Evolutionary conservation across 2,888 invertebrate genomes (phyloP).

Genomic region (Hirtodrosophila cameraria): DNA sequence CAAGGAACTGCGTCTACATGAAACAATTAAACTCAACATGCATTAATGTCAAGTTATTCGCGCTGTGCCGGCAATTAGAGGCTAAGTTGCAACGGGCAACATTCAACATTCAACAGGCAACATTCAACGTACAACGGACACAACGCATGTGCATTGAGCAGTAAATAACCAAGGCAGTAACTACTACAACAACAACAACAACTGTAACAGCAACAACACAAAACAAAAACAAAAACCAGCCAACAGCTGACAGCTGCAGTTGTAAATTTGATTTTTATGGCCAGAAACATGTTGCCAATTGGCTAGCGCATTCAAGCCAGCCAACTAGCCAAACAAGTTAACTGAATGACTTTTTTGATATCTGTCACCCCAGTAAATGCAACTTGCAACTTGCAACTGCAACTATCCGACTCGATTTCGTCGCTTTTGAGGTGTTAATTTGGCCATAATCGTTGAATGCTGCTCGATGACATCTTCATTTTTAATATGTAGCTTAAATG

Average conservation of each 20-base stretch:
- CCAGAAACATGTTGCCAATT: conserved; percentile 71
- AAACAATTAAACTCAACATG: conserved; percentile 78
- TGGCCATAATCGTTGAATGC: conserved; percentile 39
- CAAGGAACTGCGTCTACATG: conserved; percentile 74
- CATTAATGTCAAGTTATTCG: conserved; percentile 80
- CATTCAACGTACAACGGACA: conserved; percentile 20
- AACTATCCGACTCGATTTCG: conserved; percentile 24
- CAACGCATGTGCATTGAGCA: conserved; percentile 64
- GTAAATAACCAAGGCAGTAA: conserved; percentile 56
- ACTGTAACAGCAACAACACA: not conserved
- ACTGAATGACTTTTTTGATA: conserved; percentile 56
- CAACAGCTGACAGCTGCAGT: conserved; percentile 67
- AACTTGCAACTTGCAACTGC: conserved; percentile 53
- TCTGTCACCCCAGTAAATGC: conserved; percentile 68
- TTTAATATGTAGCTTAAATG: too few relatives aligned
- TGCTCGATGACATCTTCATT: conserved; percentile 49
- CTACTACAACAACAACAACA: conserved; percentile 17
- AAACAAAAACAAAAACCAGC: conserved; percentile 14
- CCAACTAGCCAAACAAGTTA: conserved; percentile 59
- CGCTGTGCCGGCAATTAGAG: conserved; percentile 72
- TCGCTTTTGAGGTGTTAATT: conserved; percentile 71
- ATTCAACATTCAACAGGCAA: too few relatives aligned
- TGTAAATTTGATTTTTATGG: conserved; percentile 79
- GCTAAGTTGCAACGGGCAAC: conserved; percentile 39
- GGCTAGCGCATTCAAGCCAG: conserved; percentile 33